Conservation (phyloP, 2,797 vertebrate species). For the Ctenopoma multispine region DNA sequence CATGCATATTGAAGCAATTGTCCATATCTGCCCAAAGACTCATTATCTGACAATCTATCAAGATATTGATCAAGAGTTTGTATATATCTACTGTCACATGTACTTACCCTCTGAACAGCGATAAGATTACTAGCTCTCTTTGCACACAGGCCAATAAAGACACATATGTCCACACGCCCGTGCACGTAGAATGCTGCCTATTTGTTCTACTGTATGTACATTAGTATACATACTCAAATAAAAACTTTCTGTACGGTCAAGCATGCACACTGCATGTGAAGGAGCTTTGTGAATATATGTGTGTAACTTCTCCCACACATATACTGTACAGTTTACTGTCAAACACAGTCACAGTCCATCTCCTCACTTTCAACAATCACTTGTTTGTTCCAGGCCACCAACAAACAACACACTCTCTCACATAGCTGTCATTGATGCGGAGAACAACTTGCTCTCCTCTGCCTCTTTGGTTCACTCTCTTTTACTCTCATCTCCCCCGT, state of each 20-base stretch:
- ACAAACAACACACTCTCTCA: conserved; percentile 74
- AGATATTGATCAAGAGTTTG: conserved; percentile 80
- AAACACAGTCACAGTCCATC: conserved; percentile 75
- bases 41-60: conserved; percentile 78
- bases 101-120: conserved; percentile 70
- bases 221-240: conserved; percentile 15
- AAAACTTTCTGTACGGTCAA: conserved; percentile 7
- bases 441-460: conserved; percentile 50
- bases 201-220: conserved; percentile 12
- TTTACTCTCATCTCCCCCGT: conserved; percentile 48
- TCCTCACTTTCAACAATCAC: conserved; percentile 77
- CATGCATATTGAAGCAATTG: conserved; percentile 68
- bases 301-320: conserved; percentile 20
- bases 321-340: conserved; percentile 61
- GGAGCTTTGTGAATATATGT: too few relatives aligned
- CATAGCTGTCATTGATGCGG: conserved; percentile 73
- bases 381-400: conserved; percentile 83
- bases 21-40: conserved; percentile 61
- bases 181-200: conserved; percentile 14
- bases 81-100: conserved; percentile 77
- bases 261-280: conserved; percentile 10
- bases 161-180: conserved; percentile 21
- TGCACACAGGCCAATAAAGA: conserved; percentile 68
- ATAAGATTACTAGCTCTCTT: conserved; percentile 74
- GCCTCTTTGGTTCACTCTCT: conserved; percentile 46